Percentiles rank a stretch among this genome's conserved stretches.
These are phyloP conservation scores for Hydrotaea diabolus DNA, from an alignment of 2,888 invertebrate species.

Conservation along the genomic window DNA sequence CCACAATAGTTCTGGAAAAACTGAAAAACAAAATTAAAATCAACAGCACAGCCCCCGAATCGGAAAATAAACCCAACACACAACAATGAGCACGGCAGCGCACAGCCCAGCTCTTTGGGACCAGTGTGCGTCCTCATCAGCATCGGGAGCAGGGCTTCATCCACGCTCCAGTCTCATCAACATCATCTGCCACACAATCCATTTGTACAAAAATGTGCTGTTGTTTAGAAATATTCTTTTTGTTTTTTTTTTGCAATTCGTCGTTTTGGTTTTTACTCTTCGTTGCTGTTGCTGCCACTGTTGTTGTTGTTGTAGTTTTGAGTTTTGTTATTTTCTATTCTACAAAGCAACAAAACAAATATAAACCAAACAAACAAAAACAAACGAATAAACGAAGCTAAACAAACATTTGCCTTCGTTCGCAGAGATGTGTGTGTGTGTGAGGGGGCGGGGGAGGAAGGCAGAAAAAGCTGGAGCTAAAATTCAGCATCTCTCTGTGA, in stretches of 20 bases:
- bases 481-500: not conserved
- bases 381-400: conserved; percentile 73
- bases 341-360: conserved; percentile 66
- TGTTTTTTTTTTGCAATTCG: conserved; percentile 15
- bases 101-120: too few species aligned
- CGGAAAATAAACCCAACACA: conserved; percentile 7
- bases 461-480: not conserved
- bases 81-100: conserved; percentile 23
- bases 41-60: conserved; percentile 19
- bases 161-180: not conserved
- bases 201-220: conserved; percentile 29
- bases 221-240: conserved; percentile 34
- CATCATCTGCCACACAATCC: conserved; percentile 22
- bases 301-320: conserved; percentile 38
- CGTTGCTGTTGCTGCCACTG: conserved; percentile 42
- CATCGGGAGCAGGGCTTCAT: not conserved
- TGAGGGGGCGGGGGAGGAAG: not conserved
- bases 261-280: conserved; percentile 1
- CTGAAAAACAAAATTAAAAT: not conserved
- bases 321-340: conserved; percentile 52
- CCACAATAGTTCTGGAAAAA: conserved; percentile 35
- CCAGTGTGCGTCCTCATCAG: too few species aligned
- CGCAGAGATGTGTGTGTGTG: conserved; percentile 33
- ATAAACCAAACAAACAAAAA: conserved; percentile 70
- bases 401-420: conserved; percentile 69